phyloP scores from a whole-genome alignment of 2,797 vertebrate species.

The Malurus splendens region DNA sequence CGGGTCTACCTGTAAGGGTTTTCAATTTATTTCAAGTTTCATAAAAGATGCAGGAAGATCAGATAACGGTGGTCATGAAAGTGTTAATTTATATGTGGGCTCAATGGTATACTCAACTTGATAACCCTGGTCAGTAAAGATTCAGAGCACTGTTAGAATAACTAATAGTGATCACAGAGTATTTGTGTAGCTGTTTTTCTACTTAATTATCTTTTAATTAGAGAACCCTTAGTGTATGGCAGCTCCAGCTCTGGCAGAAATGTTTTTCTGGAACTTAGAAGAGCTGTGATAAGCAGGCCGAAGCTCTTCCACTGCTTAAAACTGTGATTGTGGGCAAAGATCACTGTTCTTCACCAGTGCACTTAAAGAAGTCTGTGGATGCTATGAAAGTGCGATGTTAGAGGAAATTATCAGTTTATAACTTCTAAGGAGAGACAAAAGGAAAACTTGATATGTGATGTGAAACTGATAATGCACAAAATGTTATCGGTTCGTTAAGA shows the following conservation, averaged over 20 bases:
- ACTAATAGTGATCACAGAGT: not conserved
- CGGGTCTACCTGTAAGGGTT: not conserved
- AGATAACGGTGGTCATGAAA: not conserved
- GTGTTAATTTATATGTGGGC: not conserved
- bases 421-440: not conserved
- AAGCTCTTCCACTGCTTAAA: not conserved
- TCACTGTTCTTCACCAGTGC: not conserved
- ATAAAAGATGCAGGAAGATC: not conserved
- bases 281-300: not conserved
- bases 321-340: not conserved
- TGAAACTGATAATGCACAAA: not conserved
- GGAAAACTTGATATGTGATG: not conserved
- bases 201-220: not conserved
- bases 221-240: not conserved
- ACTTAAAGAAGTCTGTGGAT: not conserved
- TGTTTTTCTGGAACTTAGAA: not conserved
- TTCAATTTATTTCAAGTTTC: not conserved
- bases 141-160: not conserved
- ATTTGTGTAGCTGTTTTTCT: not conserved
- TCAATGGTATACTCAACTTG: not conserved
- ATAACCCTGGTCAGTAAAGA: not conserved
- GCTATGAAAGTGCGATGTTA: not conserved
- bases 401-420: not conserved
- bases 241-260: not conserved
- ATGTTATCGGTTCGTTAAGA: not conserved